Conservation (phyloP, 2,888 invertebrate species). For the Nephrotoma guestfalica region DNA sequence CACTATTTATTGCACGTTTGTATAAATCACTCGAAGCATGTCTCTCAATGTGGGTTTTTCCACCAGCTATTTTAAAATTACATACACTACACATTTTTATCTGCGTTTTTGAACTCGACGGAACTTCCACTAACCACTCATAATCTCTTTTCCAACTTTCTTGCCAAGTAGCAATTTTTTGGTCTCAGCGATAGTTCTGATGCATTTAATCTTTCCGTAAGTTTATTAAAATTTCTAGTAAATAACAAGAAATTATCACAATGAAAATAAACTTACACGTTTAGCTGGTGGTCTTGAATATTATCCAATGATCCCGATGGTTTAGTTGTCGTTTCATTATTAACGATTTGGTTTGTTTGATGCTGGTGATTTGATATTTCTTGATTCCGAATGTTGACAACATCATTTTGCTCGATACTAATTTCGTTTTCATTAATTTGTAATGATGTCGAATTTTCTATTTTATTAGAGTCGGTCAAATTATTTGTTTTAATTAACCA, state of each 20-base stretch:
- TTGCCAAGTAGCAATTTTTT: background rate
- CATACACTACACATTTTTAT: background rate
- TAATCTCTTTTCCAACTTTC: background rate
- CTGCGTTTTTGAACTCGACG: background rate
- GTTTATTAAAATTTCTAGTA: background rate
- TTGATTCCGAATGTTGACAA: background rate
- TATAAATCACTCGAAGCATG: background rate
- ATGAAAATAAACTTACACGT: background rate
- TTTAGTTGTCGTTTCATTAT: background rate
- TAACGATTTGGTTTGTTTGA: background rate
- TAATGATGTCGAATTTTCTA: background rate
- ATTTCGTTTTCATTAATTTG: background rate
- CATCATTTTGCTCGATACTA: background rate
- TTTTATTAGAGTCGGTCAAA: background rate
- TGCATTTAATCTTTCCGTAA: background rate
- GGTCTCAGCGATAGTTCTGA: background rate
- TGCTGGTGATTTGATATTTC: background rate
- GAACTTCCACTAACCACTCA: background rate
- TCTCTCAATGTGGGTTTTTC: background rate
- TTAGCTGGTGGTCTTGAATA: background rate
- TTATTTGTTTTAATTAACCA: background rate
- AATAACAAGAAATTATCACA: background rate
- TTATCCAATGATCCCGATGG: background rate
- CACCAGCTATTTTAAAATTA: background rate
- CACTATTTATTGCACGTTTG: background rate